Conservation (phyloP, 2,888 invertebrate species). For the Ochropleura leucogaster region DNA sequence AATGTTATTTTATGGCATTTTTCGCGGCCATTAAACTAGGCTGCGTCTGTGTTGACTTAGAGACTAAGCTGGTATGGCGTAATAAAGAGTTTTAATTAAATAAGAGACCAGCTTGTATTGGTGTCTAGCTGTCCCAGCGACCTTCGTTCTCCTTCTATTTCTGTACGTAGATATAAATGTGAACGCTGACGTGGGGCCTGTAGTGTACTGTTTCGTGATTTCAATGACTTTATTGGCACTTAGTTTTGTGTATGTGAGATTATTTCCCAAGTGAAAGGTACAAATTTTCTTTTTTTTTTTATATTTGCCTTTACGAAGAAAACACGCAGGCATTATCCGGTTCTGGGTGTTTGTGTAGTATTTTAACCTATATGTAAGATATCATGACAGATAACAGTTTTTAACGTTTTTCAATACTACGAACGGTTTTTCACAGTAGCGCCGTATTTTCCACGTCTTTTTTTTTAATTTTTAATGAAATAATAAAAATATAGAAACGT, state of each 20-base stretch:
- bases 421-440: neutral
- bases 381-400: too few species aligned
- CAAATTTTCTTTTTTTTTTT: neutral
- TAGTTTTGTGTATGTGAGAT: neutral
- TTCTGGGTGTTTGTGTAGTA: conserved; percentile 8
- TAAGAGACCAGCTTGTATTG: neutral
- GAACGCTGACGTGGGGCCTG: neutral
- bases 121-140: too few species aligned
- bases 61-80: neutral
- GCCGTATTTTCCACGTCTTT: too few species aligned
- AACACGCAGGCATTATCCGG: neutral
- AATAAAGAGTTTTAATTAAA: neutral
- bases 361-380: neutral
- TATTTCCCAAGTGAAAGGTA: neutral
- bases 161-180: neutral
- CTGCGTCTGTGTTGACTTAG: neutral
- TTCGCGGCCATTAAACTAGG: neutral
- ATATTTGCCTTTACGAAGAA: neutral
- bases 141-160: too few species aligned
- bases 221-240: conserved; percentile 6
- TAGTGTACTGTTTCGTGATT: neutral
- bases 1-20: too few species aligned
- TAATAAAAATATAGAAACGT: too few species aligned
- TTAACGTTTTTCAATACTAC: neutral
- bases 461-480: too few species aligned